Base-by-base conservation (phyloP, 2,113 vertebrate species). In the Protobothrops flavoviridis region DNA sequence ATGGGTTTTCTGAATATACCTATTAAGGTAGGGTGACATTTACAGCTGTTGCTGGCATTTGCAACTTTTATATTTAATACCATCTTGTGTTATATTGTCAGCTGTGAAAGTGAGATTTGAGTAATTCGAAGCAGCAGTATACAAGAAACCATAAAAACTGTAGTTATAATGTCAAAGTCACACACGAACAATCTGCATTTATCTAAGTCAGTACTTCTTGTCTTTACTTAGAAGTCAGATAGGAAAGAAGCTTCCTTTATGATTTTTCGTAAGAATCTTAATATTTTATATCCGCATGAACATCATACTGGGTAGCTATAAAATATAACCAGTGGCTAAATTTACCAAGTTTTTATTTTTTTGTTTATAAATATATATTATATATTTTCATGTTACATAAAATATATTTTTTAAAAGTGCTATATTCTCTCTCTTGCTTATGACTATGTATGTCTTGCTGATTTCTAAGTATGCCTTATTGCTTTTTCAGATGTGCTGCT, bases 11-110 rank as follows among this genome's bases (percentile, higher is more conserved):
- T 95, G 74, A 95, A 87, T 94, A 87, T 90, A 93, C 39, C 61
- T 93, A n/a, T 93, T 96, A 90, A 95, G 85, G 92, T 95, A 85
- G 85, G 93, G 24, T 93, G 94, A 95, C 93, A 94, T 96, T 96
- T 96, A 95, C 61, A 94, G 57, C 92, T 95, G 91, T 90, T 95
- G 50, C 56, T 96, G 96, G 94, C 93, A 97, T 96, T 97, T 95
- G 64, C 69, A 95, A 92, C 81, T 96, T 88, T 93, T 93, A 85
- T 48, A 94, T 69, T 50, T 95, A 93, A 95, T 93, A 69, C 64
- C 90, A 93, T 92, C 45, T 56, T 94, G 89, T 89, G 57, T 94
- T 95, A 64, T 92, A 93, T 85, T 95, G 86, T 94, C 92, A 96
- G 61, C 20, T 57, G 53, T 90, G 88, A 95, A 92, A 88, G 89